Conservation (phyloP, 2,113 vertebrate species). For the Rissa tridactyla region DNA sequence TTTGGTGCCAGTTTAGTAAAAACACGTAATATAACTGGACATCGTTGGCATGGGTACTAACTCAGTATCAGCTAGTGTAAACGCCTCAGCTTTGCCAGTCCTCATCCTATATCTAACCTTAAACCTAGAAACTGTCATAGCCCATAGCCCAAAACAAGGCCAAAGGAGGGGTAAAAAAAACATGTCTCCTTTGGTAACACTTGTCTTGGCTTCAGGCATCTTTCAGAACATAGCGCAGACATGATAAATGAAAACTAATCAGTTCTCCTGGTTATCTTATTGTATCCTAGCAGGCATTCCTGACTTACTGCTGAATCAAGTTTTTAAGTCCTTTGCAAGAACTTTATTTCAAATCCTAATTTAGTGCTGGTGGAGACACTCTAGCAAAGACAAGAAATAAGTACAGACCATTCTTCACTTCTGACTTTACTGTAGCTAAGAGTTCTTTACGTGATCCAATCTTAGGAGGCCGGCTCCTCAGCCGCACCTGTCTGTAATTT, state of each 20-base stretch:
- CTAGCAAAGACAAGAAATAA: not conserved
- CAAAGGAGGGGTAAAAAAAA: not conserved
- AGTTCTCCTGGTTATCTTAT: not conserved
- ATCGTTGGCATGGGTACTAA: not conserved
- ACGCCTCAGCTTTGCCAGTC: not conserved
- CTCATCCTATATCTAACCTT: not conserved
- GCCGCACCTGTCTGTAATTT: not conserved
- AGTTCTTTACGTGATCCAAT: not conserved
- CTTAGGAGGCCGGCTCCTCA: not conserved
- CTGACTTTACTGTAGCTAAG: not conserved
- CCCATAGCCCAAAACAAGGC: not conserved
- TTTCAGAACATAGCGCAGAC: not conserved
- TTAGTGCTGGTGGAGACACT: not conserved
- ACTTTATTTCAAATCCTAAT: not conserved
- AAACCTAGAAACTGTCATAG: fast-evolving
- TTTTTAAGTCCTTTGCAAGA: not conserved
- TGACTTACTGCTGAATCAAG: not conserved
- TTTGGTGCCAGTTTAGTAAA: not conserved
- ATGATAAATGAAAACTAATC: not conserved
- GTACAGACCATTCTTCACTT: not conserved
- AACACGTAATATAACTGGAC: not conserved
- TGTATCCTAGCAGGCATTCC: not conserved
- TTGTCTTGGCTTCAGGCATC: not conserved
- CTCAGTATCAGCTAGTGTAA: not conserved
- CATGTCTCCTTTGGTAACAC: not conserved